Evolutionary conservation across 2,888 invertebrate species (phyloP).

Genomic region (Parthenolecanium corni): DNA sequence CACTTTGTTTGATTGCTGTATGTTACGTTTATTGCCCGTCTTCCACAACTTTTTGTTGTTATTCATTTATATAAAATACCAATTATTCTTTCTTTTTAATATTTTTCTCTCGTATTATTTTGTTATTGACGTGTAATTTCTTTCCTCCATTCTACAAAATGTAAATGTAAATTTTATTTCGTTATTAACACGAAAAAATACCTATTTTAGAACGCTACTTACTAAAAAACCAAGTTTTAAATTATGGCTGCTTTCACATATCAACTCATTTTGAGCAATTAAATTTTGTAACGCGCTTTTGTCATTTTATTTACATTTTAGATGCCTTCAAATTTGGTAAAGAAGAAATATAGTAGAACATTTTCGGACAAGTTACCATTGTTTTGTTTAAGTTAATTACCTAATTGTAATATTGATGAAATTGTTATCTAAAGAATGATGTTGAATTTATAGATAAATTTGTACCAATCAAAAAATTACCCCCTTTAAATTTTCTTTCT

Average conservation of each 20-base stretch:
- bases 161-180: too few relatives aligned
- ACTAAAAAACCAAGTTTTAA: neutral
- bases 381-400: too few relatives aligned
- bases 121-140: neutral
- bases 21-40: constrained; percentile 21
- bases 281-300: too few relatives aligned
- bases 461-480: too few relatives aligned
- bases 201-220: neutral
- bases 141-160: neutral
- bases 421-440: too few relatives aligned
- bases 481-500: too few relatives aligned
- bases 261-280: neutral
- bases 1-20: constrained; percentile 5
- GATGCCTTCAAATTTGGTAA: too few relatives aligned
- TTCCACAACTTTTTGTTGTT: constrained; percentile 24
- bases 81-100: neutral
- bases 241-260: neutral
- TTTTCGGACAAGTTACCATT: too few relatives aligned
- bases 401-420: too few relatives aligned
- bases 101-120: neutral
- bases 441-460: too few relatives aligned
- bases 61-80: constrained; percentile 5
- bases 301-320: too few relatives aligned
- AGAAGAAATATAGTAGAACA: too few relatives aligned
- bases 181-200: neutral